Evolutionary conservation across 2,888 invertebrate species (phyloP).

Genomic region (Trichogramma evanescens): DNA sequence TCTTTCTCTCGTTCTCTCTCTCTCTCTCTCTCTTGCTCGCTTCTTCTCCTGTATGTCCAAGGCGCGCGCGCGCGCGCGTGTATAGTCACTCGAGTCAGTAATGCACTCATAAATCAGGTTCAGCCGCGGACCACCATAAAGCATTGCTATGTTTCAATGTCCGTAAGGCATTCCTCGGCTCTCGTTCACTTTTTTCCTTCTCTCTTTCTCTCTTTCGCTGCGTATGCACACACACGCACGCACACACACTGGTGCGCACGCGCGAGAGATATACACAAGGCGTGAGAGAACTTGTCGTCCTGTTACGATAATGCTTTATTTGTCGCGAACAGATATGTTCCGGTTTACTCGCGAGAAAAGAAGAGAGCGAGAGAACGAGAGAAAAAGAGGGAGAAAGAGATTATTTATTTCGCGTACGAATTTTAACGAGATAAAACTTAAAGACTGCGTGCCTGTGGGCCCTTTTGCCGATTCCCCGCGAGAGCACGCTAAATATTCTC

Average conservation of each 20-base stretch:
- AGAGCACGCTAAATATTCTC: neutral
- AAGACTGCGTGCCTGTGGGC: constrained; percentile 17
- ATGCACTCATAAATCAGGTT: constrained; percentile 49
- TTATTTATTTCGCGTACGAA: constrained; percentile 47
- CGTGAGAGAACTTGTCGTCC: constrained; percentile 47
- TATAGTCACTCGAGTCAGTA: constrained; percentile 27
- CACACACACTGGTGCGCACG: neutral
- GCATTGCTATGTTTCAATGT: constrained; percentile 49
- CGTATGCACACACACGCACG: constrained; percentile 1
- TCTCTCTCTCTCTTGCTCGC: constrained; percentile 4
- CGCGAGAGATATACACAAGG: constrained; percentile 26
- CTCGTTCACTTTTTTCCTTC: constrained; percentile 47
- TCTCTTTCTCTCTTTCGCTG: constrained; percentile 32
- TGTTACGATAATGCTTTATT: constrained; percentile 48
- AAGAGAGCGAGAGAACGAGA: neutral
- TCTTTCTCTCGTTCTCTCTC: constrained; percentile 6
- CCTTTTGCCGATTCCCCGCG: constrained; percentile 22
- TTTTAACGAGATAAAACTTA: constrained; percentile 44
- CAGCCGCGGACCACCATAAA: constrained; percentile 48
- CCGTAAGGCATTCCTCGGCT: constrained; percentile 46
- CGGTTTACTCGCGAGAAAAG: constrained; percentile 9
- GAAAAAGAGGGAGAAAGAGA: constrained; percentile 22
- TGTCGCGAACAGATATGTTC: constrained; percentile 44
- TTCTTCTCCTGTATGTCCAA: neutral
- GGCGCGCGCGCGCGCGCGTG: constrained; percentile 10